Evolutionary conservation across 2,797 vertebrate species (phyloP).

Genomic region (Emydoidea blandingii): DNA sequence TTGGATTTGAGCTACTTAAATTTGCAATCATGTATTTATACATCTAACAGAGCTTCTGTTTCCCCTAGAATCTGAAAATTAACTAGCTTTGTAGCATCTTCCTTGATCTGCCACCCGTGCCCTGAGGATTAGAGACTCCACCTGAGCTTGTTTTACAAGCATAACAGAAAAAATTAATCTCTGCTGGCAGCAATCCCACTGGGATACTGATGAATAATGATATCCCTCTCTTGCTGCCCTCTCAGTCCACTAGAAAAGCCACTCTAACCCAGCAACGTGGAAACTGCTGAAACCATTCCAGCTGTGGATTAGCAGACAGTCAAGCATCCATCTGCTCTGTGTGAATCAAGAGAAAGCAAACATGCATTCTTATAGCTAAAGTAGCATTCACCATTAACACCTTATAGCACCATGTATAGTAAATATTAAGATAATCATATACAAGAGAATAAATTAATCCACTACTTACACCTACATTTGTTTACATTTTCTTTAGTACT

Average conservation of each 20-base stretch:
- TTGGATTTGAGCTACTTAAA: slow-evolving; percentile 90
- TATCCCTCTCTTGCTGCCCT: slow-evolving; percentile 89
- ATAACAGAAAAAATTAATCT: slow-evolving; percentile 92
- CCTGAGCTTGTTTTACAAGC: slow-evolving; percentile 92
- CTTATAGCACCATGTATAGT: slow-evolving; percentile 55
- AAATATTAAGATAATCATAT: slow-evolving; percentile 55
- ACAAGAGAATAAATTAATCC: slow-evolving; percentile 43
- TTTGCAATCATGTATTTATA: slow-evolving; percentile 91
- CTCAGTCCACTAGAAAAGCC: slow-evolving; percentile 90
- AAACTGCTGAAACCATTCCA: slow-evolving; percentile 88
- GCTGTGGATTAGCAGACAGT: slow-evolving; percentile 90
- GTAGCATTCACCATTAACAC: slow-evolving; percentile 76
- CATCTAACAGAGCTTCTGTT: slow-evolving; percentile 89
- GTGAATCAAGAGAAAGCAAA: slow-evolving; percentile 83
- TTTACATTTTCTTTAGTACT: slow-evolving; percentile 40
- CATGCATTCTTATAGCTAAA: slow-evolving; percentile 80
- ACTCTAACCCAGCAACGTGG: slow-evolving; percentile 88
- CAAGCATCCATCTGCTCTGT: slow-evolving; percentile 89
- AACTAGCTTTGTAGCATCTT: slow-evolving; percentile 92
- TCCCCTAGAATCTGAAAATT: slow-evolving; percentile 90
- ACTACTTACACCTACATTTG: slow-evolving; percentile 8
- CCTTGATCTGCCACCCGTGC: slow-evolving; percentile 91
- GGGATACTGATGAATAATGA: slow-evolving; percentile 92
- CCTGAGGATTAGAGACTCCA: slow-evolving; percentile 90
- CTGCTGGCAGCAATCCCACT: slow-evolving; percentile 88